Base-by-base conservation (phyloP, 2,888 invertebrate genomes). In the Stenolophus ochropezus region DNA sequence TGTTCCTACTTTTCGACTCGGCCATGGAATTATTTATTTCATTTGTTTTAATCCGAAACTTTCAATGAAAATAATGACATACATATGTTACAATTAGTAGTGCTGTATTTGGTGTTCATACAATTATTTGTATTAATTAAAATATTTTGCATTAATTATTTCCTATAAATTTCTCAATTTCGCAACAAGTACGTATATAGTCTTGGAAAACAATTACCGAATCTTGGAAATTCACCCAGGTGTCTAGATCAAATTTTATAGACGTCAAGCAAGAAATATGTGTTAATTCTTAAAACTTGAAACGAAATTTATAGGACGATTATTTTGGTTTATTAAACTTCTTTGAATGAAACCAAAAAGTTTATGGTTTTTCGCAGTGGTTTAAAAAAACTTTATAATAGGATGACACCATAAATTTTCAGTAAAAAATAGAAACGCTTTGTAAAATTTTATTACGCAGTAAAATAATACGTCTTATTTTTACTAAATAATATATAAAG, bases 21-120 rank as follows among this genome's bases (percentile, higher is more conserved):
- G 73, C 20, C 47, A 33, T 73, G 51, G 49, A 49, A 47, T 73
- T 73, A 49, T 47, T 73, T 42, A 20, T 14, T 25, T 61, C 23
- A 61, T 61, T 61, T 27, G 27, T 61, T 61, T 58, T 14, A 23
- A 25, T 25, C 61, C 6, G 16, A 16, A n/a, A n/a, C n/a, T n/a
- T n/a, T n/a, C n/a, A n/a, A n/a, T n/a, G n/a, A n/a, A n/a, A 42
- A 42, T 42, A 42, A 11, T 42, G 6, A 11, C 33, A 42, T 42
- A 42, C 33, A 8, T 42, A 42, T 42, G 33, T 42, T 42, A 42
- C 33, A 42, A 42, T 42, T 42, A 42, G 33, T 42, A 42, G 11
- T 42, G 33, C 33, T 42, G 11, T 42, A 42, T 42, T 42, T 42
- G 33, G 33, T 42, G 33, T 11, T 42, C 33, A 42, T 11, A 2